Percentiles rank a stretch among this genome's conserved stretches.
These are phyloP conservation scores for Fregetta grallaria DNA, from an alignment of 2,113 vertebrate species.

Conservation along the genomic window DNA sequence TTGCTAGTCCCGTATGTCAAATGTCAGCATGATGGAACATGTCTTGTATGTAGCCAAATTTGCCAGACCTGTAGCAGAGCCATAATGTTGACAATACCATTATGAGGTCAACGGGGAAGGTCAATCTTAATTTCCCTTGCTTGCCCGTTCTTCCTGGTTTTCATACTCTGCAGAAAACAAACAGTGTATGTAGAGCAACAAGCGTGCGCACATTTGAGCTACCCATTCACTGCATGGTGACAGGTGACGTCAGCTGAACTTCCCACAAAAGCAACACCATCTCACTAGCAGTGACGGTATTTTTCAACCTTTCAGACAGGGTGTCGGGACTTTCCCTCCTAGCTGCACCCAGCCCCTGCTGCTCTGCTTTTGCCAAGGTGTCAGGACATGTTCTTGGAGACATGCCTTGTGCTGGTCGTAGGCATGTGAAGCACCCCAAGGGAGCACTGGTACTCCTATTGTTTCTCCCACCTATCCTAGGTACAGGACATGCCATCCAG, in stretches of 20 bases:
- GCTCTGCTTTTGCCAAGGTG: not conserved
- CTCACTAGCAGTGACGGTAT: not conserved
- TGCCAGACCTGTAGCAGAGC: not conserved
- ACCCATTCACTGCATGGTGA: not conserved
- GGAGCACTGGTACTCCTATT: not conserved
- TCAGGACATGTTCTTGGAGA: not conserved
- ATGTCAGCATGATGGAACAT: not conserved
- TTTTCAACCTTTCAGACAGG: not conserved
- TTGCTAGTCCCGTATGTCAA: not conserved
- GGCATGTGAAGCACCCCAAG: fast-evolving
- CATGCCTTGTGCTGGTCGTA: not conserved
- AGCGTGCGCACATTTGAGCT: not conserved
- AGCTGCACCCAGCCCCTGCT: not conserved
- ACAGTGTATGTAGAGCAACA: not conserved
- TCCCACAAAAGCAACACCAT: not conserved
- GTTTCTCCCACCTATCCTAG: not conserved
- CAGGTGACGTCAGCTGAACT: not conserved
- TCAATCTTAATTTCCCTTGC: not conserved
- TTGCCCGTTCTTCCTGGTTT: not conserved
- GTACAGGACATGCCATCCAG: not conserved
- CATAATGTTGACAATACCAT: not conserved
- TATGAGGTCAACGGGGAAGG: not conserved
- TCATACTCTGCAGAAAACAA: not conserved
- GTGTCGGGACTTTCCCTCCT: not conserved
- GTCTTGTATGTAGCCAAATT: not conserved